Percentiles rank a stretch among this genome's conserved stretches.
Conservation (phyloP, 2,113 vertebrate species). For the Ornithorhynchus anatinus region DNA sequence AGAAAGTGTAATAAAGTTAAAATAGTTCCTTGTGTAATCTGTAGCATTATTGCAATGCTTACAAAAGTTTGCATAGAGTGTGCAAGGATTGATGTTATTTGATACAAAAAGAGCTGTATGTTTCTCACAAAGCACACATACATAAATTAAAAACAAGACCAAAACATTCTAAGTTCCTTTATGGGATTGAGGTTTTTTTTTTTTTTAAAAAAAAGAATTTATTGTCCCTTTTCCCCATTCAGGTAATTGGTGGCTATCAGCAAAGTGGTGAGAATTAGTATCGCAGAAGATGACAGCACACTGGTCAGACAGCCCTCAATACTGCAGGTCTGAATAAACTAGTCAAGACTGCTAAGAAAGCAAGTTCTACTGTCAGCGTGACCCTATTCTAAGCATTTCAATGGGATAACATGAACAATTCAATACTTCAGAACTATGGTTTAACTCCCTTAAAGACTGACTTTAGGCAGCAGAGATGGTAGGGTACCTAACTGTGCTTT, state of each 20-base stretch:
- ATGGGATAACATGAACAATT: not conserved
- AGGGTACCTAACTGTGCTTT: too few relatives aligned
- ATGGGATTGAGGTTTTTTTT: conserved; percentile 45
- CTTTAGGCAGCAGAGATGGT: too few relatives aligned
- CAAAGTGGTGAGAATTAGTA: conserved; percentile 46
- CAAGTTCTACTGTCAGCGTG: conserved; percentile 21
- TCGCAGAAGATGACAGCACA: conserved; percentile 23
- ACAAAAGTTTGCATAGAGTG: conserved; percentile 93
- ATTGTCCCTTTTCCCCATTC: conserved; percentile 44
- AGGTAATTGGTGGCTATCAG: conserved; percentile 46
- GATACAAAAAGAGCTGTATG: conserved; percentile 74
- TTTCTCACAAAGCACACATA: conserved; percentile 63
- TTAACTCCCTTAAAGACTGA: too few relatives aligned
- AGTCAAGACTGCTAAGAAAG: conserved; percentile 4
- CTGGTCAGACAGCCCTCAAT: conserved; percentile 20
- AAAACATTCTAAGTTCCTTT: conserved; percentile 46
- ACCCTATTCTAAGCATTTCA: not conserved
- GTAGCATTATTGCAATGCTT: conserved; percentile 89
- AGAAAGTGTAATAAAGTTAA: conserved; percentile 91
- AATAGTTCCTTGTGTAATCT: conserved; percentile 87
- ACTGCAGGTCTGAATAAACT: conserved; percentile 4
- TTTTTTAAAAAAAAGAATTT: conserved; percentile 28
- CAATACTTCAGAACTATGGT: not conserved
- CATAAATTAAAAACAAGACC: conserved; percentile 59
- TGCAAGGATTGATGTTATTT: conserved; percentile 83